Evolutionary conservation across 2,888 invertebrate species (phyloP), one percentile per base, ranked within the genome.

Genomic region (Eristalinus aeneus): DNA sequence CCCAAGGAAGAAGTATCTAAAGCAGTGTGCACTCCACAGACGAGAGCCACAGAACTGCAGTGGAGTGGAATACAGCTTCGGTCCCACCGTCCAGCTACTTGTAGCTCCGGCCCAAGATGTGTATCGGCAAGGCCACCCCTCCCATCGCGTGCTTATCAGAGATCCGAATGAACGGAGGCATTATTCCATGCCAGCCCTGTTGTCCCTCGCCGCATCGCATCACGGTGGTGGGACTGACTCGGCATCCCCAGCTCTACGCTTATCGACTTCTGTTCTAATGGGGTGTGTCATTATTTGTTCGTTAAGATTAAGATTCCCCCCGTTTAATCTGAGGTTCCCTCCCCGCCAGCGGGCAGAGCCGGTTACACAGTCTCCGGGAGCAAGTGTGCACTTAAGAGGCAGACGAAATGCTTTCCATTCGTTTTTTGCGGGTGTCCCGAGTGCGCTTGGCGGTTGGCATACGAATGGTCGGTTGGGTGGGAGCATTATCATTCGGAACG

Each of bases 231-330:
- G 61, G 60, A 22, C 31, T 31, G 20, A 23, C 2, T 46, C 31
- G 20, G n/a, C 2, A 31, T 12, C 56, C 1, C 10, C 2, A 31
- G 16, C 16, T 8, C 46, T 16, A 16, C 32, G 39, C 36, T 64
- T 76, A 79, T 83, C 83, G 64, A 39, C 58, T 64, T 69, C 65
- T 79, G 67, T 81, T 77, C 56, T 74, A 86, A 86, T 86, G 77
- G 86, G 74, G 82, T 86, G 77, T 82, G 86, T 86, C 82, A 86
- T 86, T 86, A 86, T 86, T 81, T 86, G 82, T 86, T 81, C 86
- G 81, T 82, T 86, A 82, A 86, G 86, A 86, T 86, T 78, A 78
- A 76, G 76, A 72, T 64, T 65, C 64, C 22, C 23, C n/a, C 4
- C 8, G 46, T 46, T 16, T 46, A 46, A 46, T 39, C 39, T n/a